Percentiles rank a stretch among this genome's conserved stretches.
Conservation (phyloP, 2,797 vertebrate genomes). For the Pangasius larnaudii region DNA sequence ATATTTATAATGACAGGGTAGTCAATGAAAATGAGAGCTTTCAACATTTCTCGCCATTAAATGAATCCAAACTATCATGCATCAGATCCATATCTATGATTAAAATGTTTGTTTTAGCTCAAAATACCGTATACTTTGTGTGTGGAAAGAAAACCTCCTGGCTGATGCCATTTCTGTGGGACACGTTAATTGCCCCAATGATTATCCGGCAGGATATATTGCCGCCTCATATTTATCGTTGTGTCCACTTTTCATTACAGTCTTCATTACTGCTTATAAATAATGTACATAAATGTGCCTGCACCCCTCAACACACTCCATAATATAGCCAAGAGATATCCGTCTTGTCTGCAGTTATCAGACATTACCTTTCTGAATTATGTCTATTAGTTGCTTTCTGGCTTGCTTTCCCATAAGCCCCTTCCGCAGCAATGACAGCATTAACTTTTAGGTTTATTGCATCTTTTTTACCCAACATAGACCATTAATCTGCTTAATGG, state of each 20-base stretch:
- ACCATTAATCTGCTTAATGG: slow-evolving; percentile 80
- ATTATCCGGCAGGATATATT: slow-evolving; percentile 75
- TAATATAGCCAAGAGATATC: slow-evolving; percentile 78
- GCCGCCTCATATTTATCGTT: slow-evolving; percentile 80
- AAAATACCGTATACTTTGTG: slow-evolving; percentile 65
- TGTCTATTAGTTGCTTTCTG: slow-evolving; percentile 72
- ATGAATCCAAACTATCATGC: slow-evolving; percentile 24
- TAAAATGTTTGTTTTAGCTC: slow-evolving; percentile 62
- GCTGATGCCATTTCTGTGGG: slow-evolving; percentile 69
- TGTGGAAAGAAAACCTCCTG: slow-evolving; percentile 58
- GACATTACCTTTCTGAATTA: slow-evolving; percentile 81
- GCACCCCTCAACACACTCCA: slow-evolving; percentile 66
- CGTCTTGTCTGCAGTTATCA: slow-evolving; percentile 76
- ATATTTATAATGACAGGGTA: slow-evolving; percentile 34
- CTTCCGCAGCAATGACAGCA: slow-evolving; percentile 73
- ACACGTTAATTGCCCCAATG: slow-evolving; percentile 79
- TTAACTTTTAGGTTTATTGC: slow-evolving; percentile 82
- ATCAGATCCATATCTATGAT: slow-evolving; percentile 35
- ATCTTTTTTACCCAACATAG: slow-evolving; percentile 82
- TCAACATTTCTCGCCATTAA: slow-evolving; percentile 36
- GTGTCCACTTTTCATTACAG: slow-evolving; percentile 85
- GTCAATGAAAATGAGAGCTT: slow-evolving; percentile 48
- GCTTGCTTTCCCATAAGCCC: slow-evolving; percentile 73
- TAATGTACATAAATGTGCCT: slow-evolving; percentile 80
- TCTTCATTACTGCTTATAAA: slow-evolving; percentile 83